Evolutionary conservation across 2,797 vertebrate genomes (phyloP), one percentile per base, ranked within the genome.

Genomic region (Salmo trutta): DNA sequence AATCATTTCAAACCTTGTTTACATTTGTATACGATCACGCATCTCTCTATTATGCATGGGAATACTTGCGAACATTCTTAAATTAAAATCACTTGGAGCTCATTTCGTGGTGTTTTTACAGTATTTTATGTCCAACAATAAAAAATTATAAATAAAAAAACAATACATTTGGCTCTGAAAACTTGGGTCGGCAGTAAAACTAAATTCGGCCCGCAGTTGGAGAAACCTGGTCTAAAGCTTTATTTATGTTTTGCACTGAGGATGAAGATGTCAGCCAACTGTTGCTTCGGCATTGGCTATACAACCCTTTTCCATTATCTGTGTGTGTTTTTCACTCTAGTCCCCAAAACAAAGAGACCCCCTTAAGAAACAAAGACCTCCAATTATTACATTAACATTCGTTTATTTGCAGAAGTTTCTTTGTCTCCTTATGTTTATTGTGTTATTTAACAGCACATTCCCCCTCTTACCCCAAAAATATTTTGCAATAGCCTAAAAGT

Each of bases 401-500:
- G n/a, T 69, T 69, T 69, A 31, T 69, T 31, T 47, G 51, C 19
- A 6, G 5, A 27, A 14, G 19, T 27, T 7, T 72, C 16, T 31
- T 51, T 17, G 51, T 56, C 24, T 56, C 31, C 3, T 21, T 5
- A 12, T 21, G 19, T n/a, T 70, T 19, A 33, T 19, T 54, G 16
- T 29, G 7, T 31, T 73, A 29, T 16, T 72, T 72, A 72, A 64
- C 59, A 64, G 3, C 21, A 16, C 66, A 68, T 33, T 68, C 17
- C 36, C 79, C 78, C 79, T 72, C 73, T 69, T 54, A 75, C 86
- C 84, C 77, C 81, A 47, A 73, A 74, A 82, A 76, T 88, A 81
- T 86, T 77, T 77, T 79, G 56, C 82, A 83, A 71, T 87, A 87
- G 84, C 90, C 83, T 21, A n/a, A 70, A 87, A 82, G 82, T 87